A percentile compares a stretch with the other conserved stretches of the same genome.
Conservation (phyloP, 2,797 vertebrate genomes). For the Danio kyathit region DNA sequence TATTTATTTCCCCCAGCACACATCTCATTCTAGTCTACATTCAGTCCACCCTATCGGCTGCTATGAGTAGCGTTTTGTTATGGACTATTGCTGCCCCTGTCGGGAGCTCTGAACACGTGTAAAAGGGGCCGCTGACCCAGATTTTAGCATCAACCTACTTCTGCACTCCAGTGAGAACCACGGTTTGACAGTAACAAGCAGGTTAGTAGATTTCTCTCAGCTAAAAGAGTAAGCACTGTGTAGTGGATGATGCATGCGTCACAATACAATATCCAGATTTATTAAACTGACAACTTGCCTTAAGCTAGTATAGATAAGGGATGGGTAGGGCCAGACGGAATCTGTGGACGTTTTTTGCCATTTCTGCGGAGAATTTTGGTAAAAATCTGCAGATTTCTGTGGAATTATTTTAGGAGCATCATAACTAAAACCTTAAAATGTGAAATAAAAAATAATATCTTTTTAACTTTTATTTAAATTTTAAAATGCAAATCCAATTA, state of each 20-base stretch:
- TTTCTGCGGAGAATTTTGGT: too few relatives aligned
- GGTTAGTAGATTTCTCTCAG: constrained; percentile 1
- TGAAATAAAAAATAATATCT: too few relatives aligned
- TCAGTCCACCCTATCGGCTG: constrained; percentile 12
- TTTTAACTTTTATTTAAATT: too few relatives aligned
- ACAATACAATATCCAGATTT: background rate
- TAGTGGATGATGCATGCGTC: background rate
- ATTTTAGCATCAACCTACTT: constrained; percentile 69
- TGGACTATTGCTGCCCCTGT: constrained; percentile 58
- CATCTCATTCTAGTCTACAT: constrained; percentile 37
- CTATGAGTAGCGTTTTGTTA: constrained; percentile 60
- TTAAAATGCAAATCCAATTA: too few relatives aligned
- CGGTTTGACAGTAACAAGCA: constrained; percentile 46
- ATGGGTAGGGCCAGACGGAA: too few relatives aligned
- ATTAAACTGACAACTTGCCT: background rate
- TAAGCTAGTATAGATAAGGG: background rate
- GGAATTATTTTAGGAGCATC: too few relatives aligned
- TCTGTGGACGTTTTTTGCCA: too few relatives aligned
- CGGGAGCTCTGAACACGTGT: constrained; percentile 64
- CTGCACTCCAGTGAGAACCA: constrained; percentile 54
- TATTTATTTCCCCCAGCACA: constrained; percentile 12
- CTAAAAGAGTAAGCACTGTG: background rate
- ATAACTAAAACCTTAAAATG: too few relatives aligned
- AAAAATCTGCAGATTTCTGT: too few relatives aligned
- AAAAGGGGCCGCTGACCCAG: constrained; percentile 73